phyloP scores from a whole-genome alignment of 2,113 vertebrate genomes.

The Alces alces region DNA sequence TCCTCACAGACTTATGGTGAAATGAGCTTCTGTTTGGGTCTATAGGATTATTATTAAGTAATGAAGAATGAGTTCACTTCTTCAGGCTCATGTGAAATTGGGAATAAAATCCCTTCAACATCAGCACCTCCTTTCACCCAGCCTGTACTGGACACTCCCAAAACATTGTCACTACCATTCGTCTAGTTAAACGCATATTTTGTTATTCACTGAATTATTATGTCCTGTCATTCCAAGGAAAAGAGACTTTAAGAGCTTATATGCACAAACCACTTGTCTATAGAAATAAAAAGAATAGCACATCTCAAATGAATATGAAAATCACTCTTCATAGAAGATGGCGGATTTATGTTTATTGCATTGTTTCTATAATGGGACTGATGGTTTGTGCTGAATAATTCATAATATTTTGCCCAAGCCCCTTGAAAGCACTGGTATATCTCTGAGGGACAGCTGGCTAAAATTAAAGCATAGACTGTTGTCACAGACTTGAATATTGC shows the following conservation, averaged over 20 bases:
- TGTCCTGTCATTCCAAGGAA: slow-evolving; percentile 24
- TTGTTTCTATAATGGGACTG: slow-evolving; percentile 50
- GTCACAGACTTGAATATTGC: not conserved
- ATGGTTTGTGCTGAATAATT: slow-evolving; percentile 59
- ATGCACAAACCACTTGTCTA: slow-evolving; percentile 33
- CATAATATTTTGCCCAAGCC: slow-evolving; percentile 30
- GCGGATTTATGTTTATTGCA: not conserved
- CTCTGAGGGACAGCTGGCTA: slow-evolving; percentile 38
- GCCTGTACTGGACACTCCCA: not conserved
- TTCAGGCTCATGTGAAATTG: not conserved
- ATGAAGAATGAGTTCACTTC: slow-evolving; percentile 31
- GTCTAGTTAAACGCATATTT: slow-evolving; percentile 28
- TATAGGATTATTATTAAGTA: slow-evolving; percentile 6
- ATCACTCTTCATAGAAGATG: slow-evolving; percentile 27
- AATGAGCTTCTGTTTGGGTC: not conserved
- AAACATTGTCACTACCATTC: slow-evolving; percentile 8
- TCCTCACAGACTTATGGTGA: not conserved
- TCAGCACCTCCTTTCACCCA: not conserved
- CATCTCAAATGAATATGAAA: slow-evolving; percentile 40
- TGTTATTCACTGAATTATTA: slow-evolving; percentile 26
- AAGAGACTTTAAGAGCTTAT: slow-evolving; percentile 21
- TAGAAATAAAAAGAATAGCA: slow-evolving; percentile 49
- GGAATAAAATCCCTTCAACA: slow-evolving; percentile 33
- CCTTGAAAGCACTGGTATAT: slow-evolving; percentile 40
- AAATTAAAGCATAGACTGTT: slow-evolving; percentile 43